These are phyloP conservation scores for Egretta garzetta DNA, from an alignment of 2,113 vertebrate genomes.

Conservation along the genomic window DNA sequence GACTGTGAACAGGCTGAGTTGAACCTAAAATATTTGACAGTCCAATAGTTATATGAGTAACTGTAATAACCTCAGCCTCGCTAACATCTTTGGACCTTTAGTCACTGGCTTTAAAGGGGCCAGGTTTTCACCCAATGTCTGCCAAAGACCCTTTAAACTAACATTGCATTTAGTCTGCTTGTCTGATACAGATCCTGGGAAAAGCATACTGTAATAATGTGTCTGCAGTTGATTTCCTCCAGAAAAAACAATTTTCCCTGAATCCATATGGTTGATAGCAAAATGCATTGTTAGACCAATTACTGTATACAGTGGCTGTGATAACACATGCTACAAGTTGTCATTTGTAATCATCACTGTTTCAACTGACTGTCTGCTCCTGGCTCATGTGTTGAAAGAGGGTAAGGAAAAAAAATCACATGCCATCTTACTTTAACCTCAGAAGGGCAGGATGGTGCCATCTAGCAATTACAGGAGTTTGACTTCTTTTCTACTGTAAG, in stretches of 20 bases:
- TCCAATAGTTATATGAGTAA: background rate
- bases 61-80: background rate
- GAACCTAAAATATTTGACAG: background rate
- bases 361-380: constrained; percentile 43
- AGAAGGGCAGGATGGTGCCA: background rate
- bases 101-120: background rate
- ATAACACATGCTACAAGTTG: constrained; percentile 46
- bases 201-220: background rate
- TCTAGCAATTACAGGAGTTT: background rate
- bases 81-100: background rate
- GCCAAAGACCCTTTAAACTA: background rate
- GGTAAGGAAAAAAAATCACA: background rate
- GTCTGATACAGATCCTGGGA: background rate
- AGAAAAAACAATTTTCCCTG: constrained; percentile 9
- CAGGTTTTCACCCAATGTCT: background rate
- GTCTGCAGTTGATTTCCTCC: background rate
- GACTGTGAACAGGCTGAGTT: background rate
- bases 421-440: background rate
- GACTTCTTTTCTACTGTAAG: background rate
- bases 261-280: constrained; percentile 9
- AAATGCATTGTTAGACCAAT: constrained; percentile 2
- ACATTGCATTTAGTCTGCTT: background rate
- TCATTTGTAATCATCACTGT: constrained; percentile 40
- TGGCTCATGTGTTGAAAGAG: constrained; percentile 3
- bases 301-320: background rate